phyloP scores from a whole-genome alignment of 2,888 invertebrate species.

The Lasioglossum zephyrum region DNA sequence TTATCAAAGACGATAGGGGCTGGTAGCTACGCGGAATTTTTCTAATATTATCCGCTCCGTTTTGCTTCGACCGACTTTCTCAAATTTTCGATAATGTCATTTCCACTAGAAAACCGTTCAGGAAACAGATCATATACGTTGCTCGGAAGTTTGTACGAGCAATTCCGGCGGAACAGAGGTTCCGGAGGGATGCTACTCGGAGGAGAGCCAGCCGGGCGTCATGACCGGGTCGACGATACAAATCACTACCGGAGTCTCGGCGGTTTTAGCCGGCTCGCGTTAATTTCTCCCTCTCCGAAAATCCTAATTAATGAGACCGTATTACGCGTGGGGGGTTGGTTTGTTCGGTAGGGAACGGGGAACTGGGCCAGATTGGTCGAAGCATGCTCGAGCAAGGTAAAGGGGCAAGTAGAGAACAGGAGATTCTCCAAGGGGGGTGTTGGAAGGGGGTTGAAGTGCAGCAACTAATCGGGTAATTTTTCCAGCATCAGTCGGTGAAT shows the following conservation, averaged over 20 bases:
- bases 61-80: not conserved
- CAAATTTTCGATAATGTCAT: not conserved
- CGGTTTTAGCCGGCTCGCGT: constrained; percentile 63
- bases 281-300: constrained; percentile 70
- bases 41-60: not conserved
- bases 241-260: constrained; percentile 57
- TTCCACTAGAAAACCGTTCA: not conserved
- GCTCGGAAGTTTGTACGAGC: not conserved
- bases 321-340: constrained; percentile 62
- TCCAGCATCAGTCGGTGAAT: constrained; percentile 84
- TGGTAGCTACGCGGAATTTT: constrained; percentile 18
- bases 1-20: constrained; percentile 73
- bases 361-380: constrained; percentile 49
- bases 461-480: constrained; percentile 84
- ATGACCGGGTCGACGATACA: constrained; percentile 55
- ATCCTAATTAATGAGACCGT: constrained; percentile 79
- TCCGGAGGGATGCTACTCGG: not conserved
- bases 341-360: constrained; percentile 40
- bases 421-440: constrained; percentile 6
- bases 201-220: constrained; percentile 4
- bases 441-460: constrained; percentile 29
- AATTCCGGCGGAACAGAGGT: not conserved
- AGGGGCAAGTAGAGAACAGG: constrained; percentile 43
- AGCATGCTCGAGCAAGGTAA: constrained; percentile 2
- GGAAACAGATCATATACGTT: not conserved